Evolutionary conservation across 2,113 vertebrate species (phyloP).

Genomic region (Archilochus colubris): DNA sequence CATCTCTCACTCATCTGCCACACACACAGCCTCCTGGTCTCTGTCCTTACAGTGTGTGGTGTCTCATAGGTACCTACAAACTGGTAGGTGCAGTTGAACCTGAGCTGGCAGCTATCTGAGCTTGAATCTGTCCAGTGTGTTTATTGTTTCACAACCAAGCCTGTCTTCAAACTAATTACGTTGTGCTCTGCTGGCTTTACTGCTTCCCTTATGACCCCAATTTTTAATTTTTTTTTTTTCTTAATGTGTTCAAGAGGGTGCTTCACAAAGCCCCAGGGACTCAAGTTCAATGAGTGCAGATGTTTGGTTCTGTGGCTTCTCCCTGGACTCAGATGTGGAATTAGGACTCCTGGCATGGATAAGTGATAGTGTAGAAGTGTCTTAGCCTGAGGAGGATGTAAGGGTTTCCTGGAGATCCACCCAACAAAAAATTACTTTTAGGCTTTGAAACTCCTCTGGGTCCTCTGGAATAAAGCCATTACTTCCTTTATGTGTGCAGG

Average conservation of each 20-base stretch:
- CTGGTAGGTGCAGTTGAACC: background rate
- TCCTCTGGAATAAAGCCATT: background rate
- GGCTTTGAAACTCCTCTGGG: background rate
- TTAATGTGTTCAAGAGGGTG: background rate
- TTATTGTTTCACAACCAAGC: background rate
- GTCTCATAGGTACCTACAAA: background rate
- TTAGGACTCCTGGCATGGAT: background rate
- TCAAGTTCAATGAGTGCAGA: background rate
- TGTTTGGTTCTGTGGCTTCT: background rate
- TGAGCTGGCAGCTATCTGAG: background rate
- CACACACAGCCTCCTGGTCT: background rate
- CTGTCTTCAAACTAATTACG: background rate
- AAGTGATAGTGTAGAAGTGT: background rate
- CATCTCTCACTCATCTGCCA: background rate
- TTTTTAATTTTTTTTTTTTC: background rate
- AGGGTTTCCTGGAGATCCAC: background rate
- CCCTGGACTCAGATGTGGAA: background rate
- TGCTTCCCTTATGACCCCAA: background rate
- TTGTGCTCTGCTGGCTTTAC: background rate
- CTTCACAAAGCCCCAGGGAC: background rate
- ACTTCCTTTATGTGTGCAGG: background rate
- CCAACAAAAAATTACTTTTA: background rate
- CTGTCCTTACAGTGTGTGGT: rapidly evolving
- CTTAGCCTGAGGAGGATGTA: background rate
- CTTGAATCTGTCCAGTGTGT: no score